Evolutionary conservation across 1,140 invertebrate species (phyloP).

Genomic region (Heterodera schachtii): DNA sequence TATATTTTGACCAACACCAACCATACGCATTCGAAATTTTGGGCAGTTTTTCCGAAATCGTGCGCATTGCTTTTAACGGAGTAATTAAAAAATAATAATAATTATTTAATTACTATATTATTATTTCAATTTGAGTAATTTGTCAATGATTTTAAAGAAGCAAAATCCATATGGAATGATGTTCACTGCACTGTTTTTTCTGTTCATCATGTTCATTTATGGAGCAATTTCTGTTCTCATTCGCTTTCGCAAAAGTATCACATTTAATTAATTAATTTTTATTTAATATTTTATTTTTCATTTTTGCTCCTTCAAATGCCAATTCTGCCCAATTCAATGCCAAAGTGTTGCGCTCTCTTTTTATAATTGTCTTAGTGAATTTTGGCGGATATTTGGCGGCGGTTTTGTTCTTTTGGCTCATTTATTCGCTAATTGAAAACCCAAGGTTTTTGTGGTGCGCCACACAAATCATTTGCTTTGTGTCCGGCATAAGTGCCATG

Average conservation of each 20-base stretch:
- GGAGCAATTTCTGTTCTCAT: background rate
- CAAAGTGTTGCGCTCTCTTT: background rate
- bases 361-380: background rate
- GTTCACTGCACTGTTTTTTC: background rate
- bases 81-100: background rate
- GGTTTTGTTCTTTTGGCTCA: background rate
- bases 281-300: background rate
- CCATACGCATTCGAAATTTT: background rate
- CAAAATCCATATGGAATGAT: background rate
- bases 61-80: background rate
- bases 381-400: background rate
- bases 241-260: background rate
- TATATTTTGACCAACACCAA: background rate
- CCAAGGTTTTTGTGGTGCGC: background rate
- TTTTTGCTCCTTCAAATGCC: background rate
- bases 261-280: background rate
- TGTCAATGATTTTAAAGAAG: background rate
- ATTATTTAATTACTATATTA: background rate
- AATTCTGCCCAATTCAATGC: background rate
- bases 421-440: background rate
- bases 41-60: background rate
- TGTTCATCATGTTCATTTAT: background rate
- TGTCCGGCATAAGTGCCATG: background rate
- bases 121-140: too few relatives aligned
- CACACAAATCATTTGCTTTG: background rate